These are phyloP conservation scores for Urocynchramus pylzowi DNA, from an alignment of 2,113 vertebrate species.

Conservation along the genomic window DNA sequence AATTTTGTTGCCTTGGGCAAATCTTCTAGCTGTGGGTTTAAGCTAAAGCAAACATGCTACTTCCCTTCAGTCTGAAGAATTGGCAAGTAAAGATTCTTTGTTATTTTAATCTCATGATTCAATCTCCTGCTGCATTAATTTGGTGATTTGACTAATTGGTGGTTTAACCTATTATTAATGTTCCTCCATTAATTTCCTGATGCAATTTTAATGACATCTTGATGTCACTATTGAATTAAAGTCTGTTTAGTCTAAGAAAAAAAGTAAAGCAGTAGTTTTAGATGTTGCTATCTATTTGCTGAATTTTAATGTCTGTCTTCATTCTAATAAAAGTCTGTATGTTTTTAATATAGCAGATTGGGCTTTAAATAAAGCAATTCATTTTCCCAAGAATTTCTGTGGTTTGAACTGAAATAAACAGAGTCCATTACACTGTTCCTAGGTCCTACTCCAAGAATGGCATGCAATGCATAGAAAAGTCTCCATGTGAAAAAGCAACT, in stretches of 20 bases:
- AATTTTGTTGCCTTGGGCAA: not conserved
- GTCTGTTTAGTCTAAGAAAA: not conserved
- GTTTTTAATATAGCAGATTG: not conserved
- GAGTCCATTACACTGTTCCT: not conserved
- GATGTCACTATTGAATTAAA: conserved; percentile 44
- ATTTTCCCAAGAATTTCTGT: not conserved
- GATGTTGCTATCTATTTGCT: not conserved
- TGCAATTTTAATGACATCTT: conserved; percentile 47
- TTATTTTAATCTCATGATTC: conserved; percentile 61
- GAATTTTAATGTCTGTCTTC: not conserved
- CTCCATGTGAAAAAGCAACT: not conserved
- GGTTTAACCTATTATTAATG: conserved; percentile 59
- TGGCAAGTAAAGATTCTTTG: conserved; percentile 44
- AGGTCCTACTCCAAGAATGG: not conserved
- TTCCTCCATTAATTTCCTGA: conserved; percentile 48
- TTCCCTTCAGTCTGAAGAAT: not conserved
- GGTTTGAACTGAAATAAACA: not conserved
- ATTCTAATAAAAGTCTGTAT: not conserved
- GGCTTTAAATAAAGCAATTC: not conserved
- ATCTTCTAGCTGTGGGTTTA: not conserved
- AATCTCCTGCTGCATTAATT: conserved; percentile 61
- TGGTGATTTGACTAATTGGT: conserved; percentile 56
- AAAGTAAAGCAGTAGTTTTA: not conserved
- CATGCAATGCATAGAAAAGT: not conserved
- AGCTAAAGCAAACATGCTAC: not conserved